These are phyloP conservation scores for Microtus montanus DNA, from an alignment of 2,113 vertebrate species.

Conservation along the genomic window DNA sequence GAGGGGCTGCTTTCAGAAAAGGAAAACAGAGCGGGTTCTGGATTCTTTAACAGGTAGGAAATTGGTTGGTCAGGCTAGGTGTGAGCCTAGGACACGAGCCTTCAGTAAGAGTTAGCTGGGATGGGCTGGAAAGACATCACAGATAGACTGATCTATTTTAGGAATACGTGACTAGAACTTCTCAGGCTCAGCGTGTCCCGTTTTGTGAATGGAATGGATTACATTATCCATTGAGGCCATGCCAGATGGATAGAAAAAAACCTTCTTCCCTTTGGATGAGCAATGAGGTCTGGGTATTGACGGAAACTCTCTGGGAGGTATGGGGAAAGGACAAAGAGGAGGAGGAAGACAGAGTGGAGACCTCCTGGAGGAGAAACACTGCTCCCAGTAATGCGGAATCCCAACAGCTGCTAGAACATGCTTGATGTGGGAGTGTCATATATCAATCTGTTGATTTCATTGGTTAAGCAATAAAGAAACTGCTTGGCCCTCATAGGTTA, in stretches of 20 bases:
- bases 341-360: background rate
- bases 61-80: background rate
- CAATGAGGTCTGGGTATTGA: background rate
- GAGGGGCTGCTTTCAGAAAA: background rate
- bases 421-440: background rate
- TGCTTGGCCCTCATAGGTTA: too few relatives aligned
- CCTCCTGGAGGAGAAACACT: background rate
- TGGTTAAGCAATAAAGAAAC: too few relatives aligned
- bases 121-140: background rate
- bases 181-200: background rate
- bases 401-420: background rate
- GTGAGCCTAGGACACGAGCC: background rate
- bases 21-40: background rate
- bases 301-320: background rate
- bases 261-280: background rate
- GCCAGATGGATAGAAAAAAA: background rate
- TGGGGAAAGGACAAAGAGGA: background rate
- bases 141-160: background rate
- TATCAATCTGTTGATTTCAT: too few relatives aligned
- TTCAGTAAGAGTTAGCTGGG: background rate
- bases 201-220: constrained; percentile 17
- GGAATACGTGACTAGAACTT: background rate
- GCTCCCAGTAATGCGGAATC: background rate
- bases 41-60: background rate
- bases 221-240: background rate